A percentile compares a stretch with the other conserved stretches of the same genome.
These are phyloP conservation scores for Hanleya hanleyi DNA, from an alignment of 2,888 invertebrate species.

Conservation along the genomic window DNA sequence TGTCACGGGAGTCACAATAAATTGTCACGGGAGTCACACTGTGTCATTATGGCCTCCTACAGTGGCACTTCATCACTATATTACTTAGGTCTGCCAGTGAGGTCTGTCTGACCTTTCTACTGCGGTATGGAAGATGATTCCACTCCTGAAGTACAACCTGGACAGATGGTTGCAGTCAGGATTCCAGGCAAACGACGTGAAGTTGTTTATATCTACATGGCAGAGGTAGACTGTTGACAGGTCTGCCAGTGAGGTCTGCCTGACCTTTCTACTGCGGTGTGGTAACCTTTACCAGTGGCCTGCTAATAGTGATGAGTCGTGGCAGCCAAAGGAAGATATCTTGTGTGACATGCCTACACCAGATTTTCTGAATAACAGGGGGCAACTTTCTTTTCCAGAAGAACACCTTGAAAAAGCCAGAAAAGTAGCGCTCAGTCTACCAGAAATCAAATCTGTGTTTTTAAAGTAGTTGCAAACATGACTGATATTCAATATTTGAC, in stretches of 20 bases:
- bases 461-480: not conserved
- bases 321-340: not conserved
- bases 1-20: not conserved
- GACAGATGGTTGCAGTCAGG: not conserved
- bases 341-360: not conserved
- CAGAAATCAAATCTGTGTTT: not conserved
- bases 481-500: no score
- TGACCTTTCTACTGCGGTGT: not conserved
- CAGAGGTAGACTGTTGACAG: not conserved
- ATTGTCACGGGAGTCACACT: not conserved
- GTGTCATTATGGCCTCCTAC: no score
- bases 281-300: conserved; percentile 3
- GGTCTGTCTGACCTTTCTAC: no score
- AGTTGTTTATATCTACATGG: not conserved
- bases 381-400: conserved; percentile 3
- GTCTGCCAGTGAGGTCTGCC: not conserved
- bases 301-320: not conserved
- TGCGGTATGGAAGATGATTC: not conserved
- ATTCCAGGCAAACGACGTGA: not conserved
- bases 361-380: not conserved
- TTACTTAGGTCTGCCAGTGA: no score
- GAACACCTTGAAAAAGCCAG: not conserved
- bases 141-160: not conserved
- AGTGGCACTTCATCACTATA: no score
- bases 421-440: not conserved